These are phyloP conservation scores for Propithecus deckenii DNA, from an alignment of 2,797 vertebrate genomes.

Conservation along the genomic window DNA sequence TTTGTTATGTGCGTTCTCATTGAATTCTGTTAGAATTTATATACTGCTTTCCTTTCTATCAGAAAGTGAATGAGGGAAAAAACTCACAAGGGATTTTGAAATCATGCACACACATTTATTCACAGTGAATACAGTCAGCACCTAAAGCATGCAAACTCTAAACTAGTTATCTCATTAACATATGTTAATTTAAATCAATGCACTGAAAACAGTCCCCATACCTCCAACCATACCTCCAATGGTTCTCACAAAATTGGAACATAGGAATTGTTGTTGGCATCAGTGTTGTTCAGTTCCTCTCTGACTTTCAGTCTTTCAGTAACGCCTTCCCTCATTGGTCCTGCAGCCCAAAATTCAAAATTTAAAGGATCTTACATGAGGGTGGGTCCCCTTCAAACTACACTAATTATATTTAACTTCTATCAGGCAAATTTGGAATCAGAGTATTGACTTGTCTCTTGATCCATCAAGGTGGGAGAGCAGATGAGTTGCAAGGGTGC, in stretches of 20 bases:
- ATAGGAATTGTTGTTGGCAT: neutral
- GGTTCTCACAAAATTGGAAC: neutral
- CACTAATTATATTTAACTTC: neutral
- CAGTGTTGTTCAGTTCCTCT: neutral
- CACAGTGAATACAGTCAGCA: neutral
- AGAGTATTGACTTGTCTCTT: neutral
- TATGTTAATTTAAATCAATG: neutral
- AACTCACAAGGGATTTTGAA: neutral
- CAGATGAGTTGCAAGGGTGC: neutral
- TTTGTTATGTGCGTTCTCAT: neutral
- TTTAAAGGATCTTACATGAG: neutral
- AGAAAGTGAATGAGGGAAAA: neutral
- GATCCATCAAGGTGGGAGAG: neutral
- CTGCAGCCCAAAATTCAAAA: neutral
- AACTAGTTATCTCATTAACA: neutral
- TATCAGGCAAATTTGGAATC: neutral
- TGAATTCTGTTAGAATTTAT: neutral
- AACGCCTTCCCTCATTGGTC: neutral
- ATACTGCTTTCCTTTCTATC: neutral
- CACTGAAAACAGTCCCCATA: neutral
- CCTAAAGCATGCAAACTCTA: neutral
- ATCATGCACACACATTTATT: neutral
- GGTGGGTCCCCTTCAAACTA: neutral
- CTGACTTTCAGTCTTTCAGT: neutral
- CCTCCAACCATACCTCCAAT: neutral